These are phyloP conservation scores for Amazona guildingii DNA, from an alignment of 2,113 vertebrate species.

Conservation along the genomic window DNA sequence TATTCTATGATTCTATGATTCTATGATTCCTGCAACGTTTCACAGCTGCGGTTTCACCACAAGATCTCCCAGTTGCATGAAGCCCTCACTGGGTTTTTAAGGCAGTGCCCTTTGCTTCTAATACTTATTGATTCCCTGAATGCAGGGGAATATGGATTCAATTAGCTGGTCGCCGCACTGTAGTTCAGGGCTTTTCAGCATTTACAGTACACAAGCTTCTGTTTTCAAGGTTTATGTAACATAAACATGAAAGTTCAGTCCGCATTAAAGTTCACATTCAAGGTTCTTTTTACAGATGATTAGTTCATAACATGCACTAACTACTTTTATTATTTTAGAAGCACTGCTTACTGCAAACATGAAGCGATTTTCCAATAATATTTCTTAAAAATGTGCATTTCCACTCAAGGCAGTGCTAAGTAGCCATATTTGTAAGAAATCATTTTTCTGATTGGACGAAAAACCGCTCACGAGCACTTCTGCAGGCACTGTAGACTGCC, in stretches of 20 bases:
- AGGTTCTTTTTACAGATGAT: slow-evolving; percentile 1
- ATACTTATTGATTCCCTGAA: slow-evolving; percentile 52
- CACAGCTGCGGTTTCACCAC: background rate
- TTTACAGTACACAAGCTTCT: slow-evolving; percentile 8
- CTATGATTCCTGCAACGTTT: background rate
- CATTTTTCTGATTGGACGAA: background rate
- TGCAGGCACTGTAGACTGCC: background rate
- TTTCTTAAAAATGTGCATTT: background rate
- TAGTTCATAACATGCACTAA: background rate
- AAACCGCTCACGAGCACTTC: background rate
- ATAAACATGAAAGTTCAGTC: background rate
- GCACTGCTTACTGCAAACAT: background rate
- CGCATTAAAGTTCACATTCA: background rate
- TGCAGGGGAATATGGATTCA: slow-evolving; percentile 31
- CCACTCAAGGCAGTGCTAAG: background rate
- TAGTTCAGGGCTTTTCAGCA: slow-evolving; percentile 30
- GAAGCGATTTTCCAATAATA: background rate
- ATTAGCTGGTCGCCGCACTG: slow-evolving; percentile 27
- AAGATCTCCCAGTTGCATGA: background rate
- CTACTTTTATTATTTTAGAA: slow-evolving; percentile 23
- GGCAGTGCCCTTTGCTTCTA: slow-evolving; percentile 12
- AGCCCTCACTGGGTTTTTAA: background rate
- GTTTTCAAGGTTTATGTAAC: slow-evolving; percentile 21
- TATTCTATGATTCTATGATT: no score
- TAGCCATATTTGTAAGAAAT: background rate